Base-by-base conservation (phyloP, 2,888 invertebrate species). In the Cylloceria caligata region DNA sequence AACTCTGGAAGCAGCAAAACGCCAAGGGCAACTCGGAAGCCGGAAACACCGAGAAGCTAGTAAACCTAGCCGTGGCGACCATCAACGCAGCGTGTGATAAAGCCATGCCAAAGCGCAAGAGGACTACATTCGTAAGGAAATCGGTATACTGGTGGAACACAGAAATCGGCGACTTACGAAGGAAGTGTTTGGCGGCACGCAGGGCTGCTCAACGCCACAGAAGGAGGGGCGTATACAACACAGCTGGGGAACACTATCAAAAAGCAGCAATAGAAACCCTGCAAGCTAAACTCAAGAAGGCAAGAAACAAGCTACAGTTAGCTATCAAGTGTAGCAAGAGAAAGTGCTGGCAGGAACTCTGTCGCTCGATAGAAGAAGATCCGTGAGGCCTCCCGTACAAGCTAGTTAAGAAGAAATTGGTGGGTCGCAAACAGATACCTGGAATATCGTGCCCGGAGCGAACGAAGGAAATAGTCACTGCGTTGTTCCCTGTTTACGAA, bases 351-450 rank as follows among this genome's bases (percentile, higher is more conserved):
- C n/a, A n/a, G n/a, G n/a, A n/a, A n/a, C n/a, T n/a, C n/a, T n/a
- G n/a, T n/a, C n/a, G n/a, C n/a, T n/a, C n/a, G n/a, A n/a, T n/a
- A n/a, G n/a, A n/a, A n/a, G n/a, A n/a, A n/a, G 77, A 81, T 47
- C 77, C 77, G 30, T 81, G 77, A 73, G 77, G 77, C 11, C 60
- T 77, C 24, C 71, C 71, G 0, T 34, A 71, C 27, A 55, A 30
- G 55, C 3, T 71, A 2, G 42, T 42, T 9, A 42, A 2, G 11
- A 42, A 42, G 13, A 42, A 42, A 9, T 42, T 42, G 42, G 71
- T 67, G n/a, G 52, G 65, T 21, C 19, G 45, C 16, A 5, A 67
- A 13, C 75, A 30, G n/a, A 57, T 75, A 19, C 45, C 71, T 4
- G 42, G 74, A 47, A 16, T 49, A 62, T 27, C 39, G 36, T 71